These are phyloP conservation scores for Cryptomyrus ogoouensis DNA, from an alignment of 2,113 vertebrate genomes.

Conservation along the genomic window DNA sequence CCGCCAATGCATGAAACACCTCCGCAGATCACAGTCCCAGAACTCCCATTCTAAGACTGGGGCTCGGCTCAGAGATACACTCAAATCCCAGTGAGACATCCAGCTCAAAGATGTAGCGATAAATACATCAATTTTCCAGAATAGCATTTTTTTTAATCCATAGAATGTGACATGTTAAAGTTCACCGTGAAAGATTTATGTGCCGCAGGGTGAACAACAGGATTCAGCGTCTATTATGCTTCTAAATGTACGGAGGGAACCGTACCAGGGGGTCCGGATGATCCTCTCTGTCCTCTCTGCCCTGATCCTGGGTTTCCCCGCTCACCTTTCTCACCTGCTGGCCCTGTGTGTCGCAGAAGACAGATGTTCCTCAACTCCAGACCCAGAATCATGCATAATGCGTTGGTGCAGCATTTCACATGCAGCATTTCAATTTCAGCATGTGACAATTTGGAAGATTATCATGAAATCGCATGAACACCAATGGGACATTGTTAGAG, in stretches of 20 bases:
- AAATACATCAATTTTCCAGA: not conserved
- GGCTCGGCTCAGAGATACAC: not conserved
- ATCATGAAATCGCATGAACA: not conserved
- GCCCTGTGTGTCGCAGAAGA: slow-evolving; percentile 56
- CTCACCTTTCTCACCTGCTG: slow-evolving; percentile 87
- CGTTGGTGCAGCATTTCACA: not conserved
- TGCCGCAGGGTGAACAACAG: not conserved
- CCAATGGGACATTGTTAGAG: not conserved
- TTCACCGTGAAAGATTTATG: slow-evolving; percentile 8
- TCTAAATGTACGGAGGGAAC: not conserved
- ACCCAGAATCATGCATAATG: not conserved
- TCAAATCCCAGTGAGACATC: not conserved
- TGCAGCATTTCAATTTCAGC: not conserved
- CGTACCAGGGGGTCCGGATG: slow-evolving; percentile 75
- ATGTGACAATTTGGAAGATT: not conserved
- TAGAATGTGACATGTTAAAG: not conserved
- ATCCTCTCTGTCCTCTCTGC: slow-evolving; percentile 78
- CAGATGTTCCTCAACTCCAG: not conserved
- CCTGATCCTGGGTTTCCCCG: slow-evolving; percentile 68
- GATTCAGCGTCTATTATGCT: not conserved
- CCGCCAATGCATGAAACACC: not conserved
- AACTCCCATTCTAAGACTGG: not conserved
- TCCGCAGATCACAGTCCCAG: not conserved
- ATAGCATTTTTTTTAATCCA: not conserved
- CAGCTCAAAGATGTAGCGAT: not conserved